Evolutionary conservation across 2,888 invertebrate species (phyloP), one percentile per base, ranked within the genome.

Genomic region (Tolmerus cingulatus): DNA sequence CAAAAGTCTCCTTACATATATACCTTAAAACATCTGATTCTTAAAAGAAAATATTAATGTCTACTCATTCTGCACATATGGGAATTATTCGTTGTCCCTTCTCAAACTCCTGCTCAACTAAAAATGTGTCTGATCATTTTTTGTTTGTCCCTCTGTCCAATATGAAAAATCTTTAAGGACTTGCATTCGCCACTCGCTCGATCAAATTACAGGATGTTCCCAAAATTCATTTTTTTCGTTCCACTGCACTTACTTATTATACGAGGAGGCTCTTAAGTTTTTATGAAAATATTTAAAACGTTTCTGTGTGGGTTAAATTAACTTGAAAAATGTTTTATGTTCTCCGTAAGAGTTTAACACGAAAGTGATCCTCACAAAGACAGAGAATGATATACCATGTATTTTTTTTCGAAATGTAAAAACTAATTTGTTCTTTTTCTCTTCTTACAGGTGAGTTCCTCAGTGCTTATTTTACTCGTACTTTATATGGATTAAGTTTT

Each of bases 161-260:
- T 76, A 76, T 34, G 34, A 76, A 37, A 30, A 76, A 34, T 76
- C 34, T 76, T 37, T 37, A 34, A 76, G 76, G 34, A 76, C 30
- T 55, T 66, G 66, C 66, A 66, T 12, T 66, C 4, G 5, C n/a
- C 40, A 40, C 40, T 40, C 40, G 12, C 40, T 40, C 34, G 81
- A 81, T 81, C 81, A 81, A 81, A 81, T 81, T 81, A 88, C 89
- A 90, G 90, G 90, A 90, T 90, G 88, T 89, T 88, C 88, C 88
- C 87, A 89, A 89, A 89, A 89, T 89, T 89, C 88, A 89, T 89
- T 89, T 90, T 90, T 89, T 40, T 88, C 89, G 89, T 87, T 87
- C 89, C 88, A 89, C 88, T 87, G 89, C 89, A 88, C 88, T 88
- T 89, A 88, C 88, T 88, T 23, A 66, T 66, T 27, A 12, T 23